Evolutionary conservation across 2,113 vertebrate genomes (phyloP).

Genomic region (Dipodomys stephensi): DNA sequence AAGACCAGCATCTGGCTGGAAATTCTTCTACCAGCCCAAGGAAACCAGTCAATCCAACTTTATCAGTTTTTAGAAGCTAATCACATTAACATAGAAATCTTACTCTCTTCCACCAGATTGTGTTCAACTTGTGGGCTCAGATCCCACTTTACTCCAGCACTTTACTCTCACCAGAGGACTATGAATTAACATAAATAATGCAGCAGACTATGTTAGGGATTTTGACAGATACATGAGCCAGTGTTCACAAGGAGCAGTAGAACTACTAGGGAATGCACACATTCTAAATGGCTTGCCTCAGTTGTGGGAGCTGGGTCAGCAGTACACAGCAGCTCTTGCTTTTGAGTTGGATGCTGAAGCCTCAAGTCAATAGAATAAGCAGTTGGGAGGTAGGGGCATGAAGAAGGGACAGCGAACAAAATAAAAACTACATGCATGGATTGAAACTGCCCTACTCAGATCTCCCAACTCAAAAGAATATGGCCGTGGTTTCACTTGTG

Average conservation of each 20-base stretch:
- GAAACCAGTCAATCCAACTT: conserved; percentile 10
- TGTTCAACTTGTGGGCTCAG: neutral
- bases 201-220: neutral
- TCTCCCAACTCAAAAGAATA: neutral
- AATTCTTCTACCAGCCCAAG: neutral
- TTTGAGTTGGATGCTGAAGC: neutral
- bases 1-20: neutral
- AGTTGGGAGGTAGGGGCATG: neutral
- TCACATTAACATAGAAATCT: neutral
- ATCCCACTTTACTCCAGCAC: neutral
- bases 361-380: neutral
- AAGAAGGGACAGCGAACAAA: neutral
- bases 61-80: neutral
- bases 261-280: neutral
- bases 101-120: neutral
- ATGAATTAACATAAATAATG: neutral
- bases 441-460: neutral
- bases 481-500: neutral
- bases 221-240: neutral
- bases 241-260: conserved; percentile 22
- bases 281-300: neutral
- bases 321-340: neutral
- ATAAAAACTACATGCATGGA: neutral
- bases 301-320: neutral
- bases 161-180: neutral